Base-by-base conservation (phyloP, 2,888 invertebrate species). In the Pristionchus mayeri region DNA sequence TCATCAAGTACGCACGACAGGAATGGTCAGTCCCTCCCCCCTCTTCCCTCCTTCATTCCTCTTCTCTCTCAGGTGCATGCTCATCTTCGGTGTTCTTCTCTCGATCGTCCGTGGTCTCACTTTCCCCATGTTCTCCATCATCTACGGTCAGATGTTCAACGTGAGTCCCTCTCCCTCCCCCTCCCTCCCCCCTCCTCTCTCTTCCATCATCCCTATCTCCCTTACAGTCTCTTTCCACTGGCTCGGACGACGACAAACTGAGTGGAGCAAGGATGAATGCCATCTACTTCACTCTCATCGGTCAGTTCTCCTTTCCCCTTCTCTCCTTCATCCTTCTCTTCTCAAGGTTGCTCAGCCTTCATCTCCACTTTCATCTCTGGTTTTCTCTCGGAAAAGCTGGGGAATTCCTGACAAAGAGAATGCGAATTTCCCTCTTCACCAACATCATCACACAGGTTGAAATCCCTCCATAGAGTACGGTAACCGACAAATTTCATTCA, bases 351-450 rank as follows among this genome's bases (percentile, higher is more conserved):
- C 24, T 76, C 76, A 40, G 44, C 76, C 13, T 54, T 50, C n/a
- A 9, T 80, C 30, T 80, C 80, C 27, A 80, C 80, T 52, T n/a
- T 80, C 30, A 48, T 87, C 13, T 88, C 90, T n/a, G 88, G 89
- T 37, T 86, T 80, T 9, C 83, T 90, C 7, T 87, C 90, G 24
- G 89, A 88, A 40, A 87, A 48, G 88, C 89, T 40, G 90, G 90
- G 37, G 90, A 90, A 80, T 88, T 86, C 21, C 86, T 90, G 86
- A 88, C 88, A n/a, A 85, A 87, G 2, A 67, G 90, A 16, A 84
- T 90, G 40, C 90, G 94, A 63, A 87, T 93, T 11, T 86, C 91
- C 78, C 92, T 93, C 4, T 93, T 93, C 86, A 86, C 87, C 30
- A 93, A 93, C 84, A 93, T 94, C 79, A 80, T 94, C 30, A 86